Evolutionary conservation across 2,888 invertebrate species (phyloP), one percentile per base, ranked within the genome.

Genomic region (Drosophila quasianomalipes): DNA sequence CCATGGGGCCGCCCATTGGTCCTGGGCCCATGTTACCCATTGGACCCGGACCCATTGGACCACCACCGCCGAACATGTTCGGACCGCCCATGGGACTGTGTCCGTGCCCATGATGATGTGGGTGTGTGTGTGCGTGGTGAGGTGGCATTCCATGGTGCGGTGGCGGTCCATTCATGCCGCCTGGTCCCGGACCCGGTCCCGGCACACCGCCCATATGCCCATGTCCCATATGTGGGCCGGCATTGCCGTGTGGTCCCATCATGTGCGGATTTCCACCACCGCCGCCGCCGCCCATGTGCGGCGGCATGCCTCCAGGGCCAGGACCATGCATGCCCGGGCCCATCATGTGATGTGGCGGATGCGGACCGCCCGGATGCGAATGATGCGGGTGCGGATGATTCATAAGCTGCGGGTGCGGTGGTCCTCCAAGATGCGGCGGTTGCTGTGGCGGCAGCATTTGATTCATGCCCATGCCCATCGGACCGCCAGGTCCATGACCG

Each of bases 381-480:
- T 89, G 91, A 67, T 85, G 84, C 67, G 86, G 73, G 65, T 88
- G 89, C 30, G 88, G 89, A 76, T 92, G 92, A 74, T 91, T 92
- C 91, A 92, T 91, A 4, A 92, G 83, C 58, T 92, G 92, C 69
- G 91, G 89, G 54, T 92, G 92, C 31, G 91, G 91, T 41, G 91
- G 92, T 67, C 79, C 78, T 16, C 90, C 92, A 19, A 90, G 81
- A 74, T 92, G 92, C 26, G 91, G 87, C 39, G 91, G 92, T 69
- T 92, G 92, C 67, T 92, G 92, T 22, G 92, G 92, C 31, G 92
- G 92, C 41, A 92, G 74, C 92, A 92, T 92, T 84, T 92, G 92
- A 70, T 91, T 92, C 69, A 79, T 82, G 51, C 91, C 85, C 85
- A 95, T 95, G 76, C 94, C 94, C 52, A 93, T 92, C n/a, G 85